These are phyloP conservation scores for Cataglyphis livida DNA, from an alignment of 2,888 invertebrate genomes.

Conservation along the genomic window DNA sequence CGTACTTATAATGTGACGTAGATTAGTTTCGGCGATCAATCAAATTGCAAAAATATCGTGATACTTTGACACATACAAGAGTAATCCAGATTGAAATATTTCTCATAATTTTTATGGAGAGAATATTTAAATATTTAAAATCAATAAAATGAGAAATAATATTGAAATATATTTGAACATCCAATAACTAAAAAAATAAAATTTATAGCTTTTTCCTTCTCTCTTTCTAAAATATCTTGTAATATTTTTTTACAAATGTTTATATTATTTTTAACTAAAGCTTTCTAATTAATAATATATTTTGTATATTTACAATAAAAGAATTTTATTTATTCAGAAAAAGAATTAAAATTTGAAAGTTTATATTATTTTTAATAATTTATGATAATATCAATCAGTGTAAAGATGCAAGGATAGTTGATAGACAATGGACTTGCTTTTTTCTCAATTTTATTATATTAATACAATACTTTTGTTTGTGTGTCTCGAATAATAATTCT, in stretches of 20 bases:
- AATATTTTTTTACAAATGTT: neutral
- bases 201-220: neutral
- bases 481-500: slow-evolving; percentile 63
- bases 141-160: neutral
- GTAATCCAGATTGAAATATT: neutral
- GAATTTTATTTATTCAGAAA: neutral
- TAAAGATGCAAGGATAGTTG: neutral
- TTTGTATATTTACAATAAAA: neutral
- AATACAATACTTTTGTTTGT: slow-evolving; percentile 56
- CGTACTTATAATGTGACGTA: neutral
- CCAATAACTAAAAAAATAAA: neutral
- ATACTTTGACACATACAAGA: neutral
- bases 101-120: neutral
- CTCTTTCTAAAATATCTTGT: slow-evolving; percentile 10
- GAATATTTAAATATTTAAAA: neutral
- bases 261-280: neutral
- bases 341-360: neutral
- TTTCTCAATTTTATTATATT: slow-evolving; percentile 32
- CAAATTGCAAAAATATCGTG: neutral
- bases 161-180: neutral
- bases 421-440: neutral
- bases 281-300: neutral
- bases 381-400: neutral
- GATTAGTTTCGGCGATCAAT: neutral
- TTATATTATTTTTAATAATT: slow-evolving; percentile 19